phyloP scores from a whole-genome alignment of 2,888 invertebrate species.

The Diabrotica balteata region DNA sequence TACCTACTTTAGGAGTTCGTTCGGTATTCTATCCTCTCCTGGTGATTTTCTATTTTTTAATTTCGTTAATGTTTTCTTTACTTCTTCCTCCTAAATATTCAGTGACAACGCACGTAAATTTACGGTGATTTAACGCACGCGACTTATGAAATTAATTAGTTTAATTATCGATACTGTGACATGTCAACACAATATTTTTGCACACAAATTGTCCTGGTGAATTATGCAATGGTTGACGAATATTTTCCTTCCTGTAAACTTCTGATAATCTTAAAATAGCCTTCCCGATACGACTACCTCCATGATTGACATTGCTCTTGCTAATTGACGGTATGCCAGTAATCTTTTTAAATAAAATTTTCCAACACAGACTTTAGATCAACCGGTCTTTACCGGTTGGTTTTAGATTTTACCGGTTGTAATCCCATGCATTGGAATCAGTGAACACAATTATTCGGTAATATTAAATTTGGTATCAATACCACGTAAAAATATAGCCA shows the following conservation, averaged over 20 bases:
- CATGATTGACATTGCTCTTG: conserved; percentile 40
- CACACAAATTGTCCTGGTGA: too few species aligned
- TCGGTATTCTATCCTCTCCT: too few species aligned
- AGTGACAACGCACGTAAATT: too few species aligned
- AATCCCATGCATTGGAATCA: too few species aligned
- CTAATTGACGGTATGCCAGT: conserved; percentile 38
- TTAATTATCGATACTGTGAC: too few species aligned
- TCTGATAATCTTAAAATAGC: conserved; percentile 33
- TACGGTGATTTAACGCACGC: too few species aligned
- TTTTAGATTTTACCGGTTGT: conserved; percentile 4
- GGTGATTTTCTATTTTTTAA: too few species aligned
- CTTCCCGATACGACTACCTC: conserved; percentile 38
- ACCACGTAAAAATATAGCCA: conserved; percentile 23
- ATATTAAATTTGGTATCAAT: conserved; percentile 26
- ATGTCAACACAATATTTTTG: too few species aligned
- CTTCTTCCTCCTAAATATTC: too few species aligned
- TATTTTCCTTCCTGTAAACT: conserved; percentile 32
- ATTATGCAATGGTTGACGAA: conserved; percentile 8
- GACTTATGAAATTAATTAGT: too few species aligned
- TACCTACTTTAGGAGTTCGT: too few species aligned
- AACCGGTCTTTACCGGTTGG: conserved; percentile 15
- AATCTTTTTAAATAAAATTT: conserved; percentile 37
- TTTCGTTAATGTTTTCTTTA: too few species aligned
- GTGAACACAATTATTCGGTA: conserved; percentile 8
- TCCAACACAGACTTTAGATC: conserved; percentile 17